Evolutionary conservation across 1,140 invertebrate species (phyloP), one percentile per base, ranked within the genome.

Genomic region (Saccostrea echinata): DNA sequence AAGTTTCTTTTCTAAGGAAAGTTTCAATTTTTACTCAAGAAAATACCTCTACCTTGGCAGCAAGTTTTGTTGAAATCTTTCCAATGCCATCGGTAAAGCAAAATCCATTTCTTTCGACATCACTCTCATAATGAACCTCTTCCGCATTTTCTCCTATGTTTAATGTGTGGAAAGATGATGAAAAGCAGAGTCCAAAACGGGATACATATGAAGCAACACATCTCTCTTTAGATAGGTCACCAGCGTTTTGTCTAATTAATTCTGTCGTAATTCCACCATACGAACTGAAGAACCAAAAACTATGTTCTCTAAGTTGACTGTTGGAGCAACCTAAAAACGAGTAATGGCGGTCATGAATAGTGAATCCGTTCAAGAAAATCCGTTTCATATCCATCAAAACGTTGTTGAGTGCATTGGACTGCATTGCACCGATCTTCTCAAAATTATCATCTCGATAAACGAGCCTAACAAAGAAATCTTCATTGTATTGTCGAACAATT

Each of bases 1-100:
- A n/a, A n/a, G n/a, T n/a, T n/a, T n/a, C n/a, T n/a, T n/a, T 43
- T 9, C 43, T 4, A 4, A 43, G 43, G 0, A 43, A 43, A 43
- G 43, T 43, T 43, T 43, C 9, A 43, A 43, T 43, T 43, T 9
- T 8, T 43, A 43, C 6, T 43, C n/a, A n/a, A 43, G 9, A 43
- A 43, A 8, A 43, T 43, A 43, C 9, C 0, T 43, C 43, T 61
- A 87, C 86, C 81, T 87, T 83, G n/a, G 83, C 35, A 8, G 86
- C 80, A 16, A 87, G 64, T 9, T 24, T 51, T 0, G 35, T 9
- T 18, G 82, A 84, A n/a, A 88, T 84, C 64, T 55, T 76, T 12
- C 86, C 86, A 12, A 84, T 84, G 27, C 83, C 86, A 55, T 88
- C 86, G 13, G 86, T 76, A 64, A 88, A 88, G 27, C 86, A 88